Base-by-base conservation (phyloP, 2,113 vertebrate species). In the Mesembrinibis cayennensis region DNA sequence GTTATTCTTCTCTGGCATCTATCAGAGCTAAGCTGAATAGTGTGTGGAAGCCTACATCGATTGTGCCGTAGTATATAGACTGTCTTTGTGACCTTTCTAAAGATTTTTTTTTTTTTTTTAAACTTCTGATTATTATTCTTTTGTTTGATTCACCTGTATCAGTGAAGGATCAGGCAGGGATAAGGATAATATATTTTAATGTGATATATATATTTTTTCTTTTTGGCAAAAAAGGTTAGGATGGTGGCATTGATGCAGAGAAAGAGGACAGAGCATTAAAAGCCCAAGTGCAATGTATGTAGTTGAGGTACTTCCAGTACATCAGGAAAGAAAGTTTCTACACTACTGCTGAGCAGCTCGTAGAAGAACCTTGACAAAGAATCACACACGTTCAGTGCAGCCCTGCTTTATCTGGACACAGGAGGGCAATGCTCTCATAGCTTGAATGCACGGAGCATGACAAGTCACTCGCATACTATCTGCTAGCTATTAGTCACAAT, bases 91-190 rank as follows among this genome's bases (percentile, higher is more conserved):
- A 97, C 95, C 94, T 97, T 97, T 92, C 93, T 78, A 63, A 82
- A 94, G 84, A 84, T 30, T 89, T 69, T 50, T 49, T 44, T 44
- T 44, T 47, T 47, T 47, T 47, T 47, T 47, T 91, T 88, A 94
- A 96, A 91, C 84, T 96, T 94, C 92, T 95, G 91, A 85, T 97
- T 91, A 50, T 90, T 93, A 92, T 96, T 96, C 87, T 97, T 97
- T 93, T 97, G 69, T 95, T 87, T 97, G 96, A 97, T 97, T 98
- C 96, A 81, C 86, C 91, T 97, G 49, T 96, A 93, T 98, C 95
- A 96, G 96, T 96, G 95, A 98, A 97, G 96, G 94, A 97, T 97
- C 95, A 92, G 91, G 95, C 97, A 98, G 96, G 92, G 88, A 94
- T 89, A 89, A 93, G 90, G 93, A 85, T 96, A 96, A 97, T 97